Base-by-base conservation (phyloP, 2,113 vertebrate species). In the Nothobranchius furzeri region DNA sequence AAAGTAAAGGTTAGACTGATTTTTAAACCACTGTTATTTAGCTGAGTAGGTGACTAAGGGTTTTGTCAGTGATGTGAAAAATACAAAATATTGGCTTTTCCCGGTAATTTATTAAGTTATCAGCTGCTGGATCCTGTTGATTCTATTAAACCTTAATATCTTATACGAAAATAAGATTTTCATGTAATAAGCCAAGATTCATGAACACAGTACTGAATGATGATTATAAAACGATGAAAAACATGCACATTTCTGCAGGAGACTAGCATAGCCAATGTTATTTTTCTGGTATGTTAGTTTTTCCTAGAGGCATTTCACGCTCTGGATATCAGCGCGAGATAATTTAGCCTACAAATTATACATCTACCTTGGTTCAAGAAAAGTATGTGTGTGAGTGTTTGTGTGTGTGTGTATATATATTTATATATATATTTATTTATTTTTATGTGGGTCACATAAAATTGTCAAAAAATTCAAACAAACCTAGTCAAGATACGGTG, bases 251-350 rank as follows among this genome's bases (percentile, higher is more conserved):
- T 20, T 20, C 20, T 20, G 20, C 20, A 30, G 30, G 30, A 3
- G 30, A 37, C 37, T 40, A 40, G 37, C 37, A 40, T 40, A 40
- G 6, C 37, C 7, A 7, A 9, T 40, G 37, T 40, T 40, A 40
- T 40, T 40, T 40, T 40, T 40, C 9, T 40, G 37, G 37, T 40
- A 40, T 7, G 37, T 40, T 40, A 40, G 37, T 40, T 7, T 40
- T 6, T 40, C 37, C 37, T 40, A 7, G 9, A 40, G 37, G 37
- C 37, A 13, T 70, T 76, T 68, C 54, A 57, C 47, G 49, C 66
- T 80, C 64, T 55, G 64, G 60, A 67, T 73, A 60, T 58, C 55
- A 74, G 25, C 50, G 45, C 24, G 52, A 61, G 55, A 61, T 45
- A 37, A 14, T 56, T 6, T n/a, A 43, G 30, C n/a, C 11, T 42